Percentiles rank a stretch among this genome's conserved stretches.
phyloP scores from a whole-genome alignment of 2,113 vertebrate genomes.

The Leptodactylus fuscus region DNA sequence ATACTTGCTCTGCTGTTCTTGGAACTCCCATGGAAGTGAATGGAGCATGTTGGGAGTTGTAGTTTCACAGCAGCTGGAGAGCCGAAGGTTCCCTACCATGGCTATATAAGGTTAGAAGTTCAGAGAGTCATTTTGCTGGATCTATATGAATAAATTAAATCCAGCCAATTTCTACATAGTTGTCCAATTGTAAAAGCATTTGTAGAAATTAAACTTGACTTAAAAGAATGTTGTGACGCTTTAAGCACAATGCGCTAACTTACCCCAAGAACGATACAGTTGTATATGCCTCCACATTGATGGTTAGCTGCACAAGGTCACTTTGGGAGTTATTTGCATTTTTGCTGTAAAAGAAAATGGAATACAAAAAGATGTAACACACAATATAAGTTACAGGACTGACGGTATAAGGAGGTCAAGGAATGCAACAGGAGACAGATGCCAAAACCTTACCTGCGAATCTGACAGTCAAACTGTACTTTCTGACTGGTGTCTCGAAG shows the following conservation, averaged over 20 bases:
- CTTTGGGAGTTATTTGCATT: slow-evolving; percentile 93
- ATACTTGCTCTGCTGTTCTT: too few species aligned
- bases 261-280: slow-evolving; percentile 85
- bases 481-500: slow-evolving; percentile 80
- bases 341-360: slow-evolving; percentile 76
- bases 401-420: background rate
- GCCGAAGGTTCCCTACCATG: too few species aligned
- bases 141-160: too few species aligned
- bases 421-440: background rate
- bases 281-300: slow-evolving; percentile 82
- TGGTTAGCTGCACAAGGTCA: slow-evolving; percentile 77
- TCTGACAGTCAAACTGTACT: slow-evolving; percentile 90
- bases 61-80: too few species aligned
- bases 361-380: background rate
- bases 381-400: background rate
- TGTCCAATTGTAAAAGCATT: too few species aligned
- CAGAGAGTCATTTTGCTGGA: too few species aligned
- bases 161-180: too few species aligned
- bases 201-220: too few species aligned
- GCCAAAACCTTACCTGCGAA: slow-evolving; percentile 78
- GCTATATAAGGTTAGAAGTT: too few species aligned
- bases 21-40: too few species aligned
- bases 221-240: too few species aligned
- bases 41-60: too few species aligned
- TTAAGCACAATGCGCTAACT: slow-evolving; percentile 67